These are phyloP conservation scores for Solenodon paradoxus DNA, from an alignment of 2,113 vertebrate genomes.

Conservation along the genomic window DNA sequence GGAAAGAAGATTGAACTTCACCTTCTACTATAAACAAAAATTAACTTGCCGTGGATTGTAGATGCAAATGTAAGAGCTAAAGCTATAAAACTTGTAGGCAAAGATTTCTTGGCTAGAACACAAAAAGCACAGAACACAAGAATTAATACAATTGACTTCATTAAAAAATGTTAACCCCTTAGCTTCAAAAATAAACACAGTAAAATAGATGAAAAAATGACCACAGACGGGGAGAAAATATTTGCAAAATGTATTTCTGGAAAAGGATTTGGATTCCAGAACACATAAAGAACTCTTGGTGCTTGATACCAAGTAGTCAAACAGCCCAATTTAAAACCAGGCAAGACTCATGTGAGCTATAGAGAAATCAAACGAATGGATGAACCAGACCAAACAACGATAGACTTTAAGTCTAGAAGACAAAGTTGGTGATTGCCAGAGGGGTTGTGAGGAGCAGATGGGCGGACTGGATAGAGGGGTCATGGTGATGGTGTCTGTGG, in stretches of 20 bases:
- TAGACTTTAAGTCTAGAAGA: too few relatives aligned
- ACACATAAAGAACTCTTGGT: background rate
- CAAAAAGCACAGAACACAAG: constrained; percentile 4
- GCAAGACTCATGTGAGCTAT: too few relatives aligned
- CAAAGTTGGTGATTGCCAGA: too few relatives aligned
- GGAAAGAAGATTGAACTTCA: constrained; percentile 8
- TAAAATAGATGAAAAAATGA: constrained; percentile 9
- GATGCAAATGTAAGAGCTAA: background rate
- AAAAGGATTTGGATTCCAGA: background rate
- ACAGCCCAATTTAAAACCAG: background rate
- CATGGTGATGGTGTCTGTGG: too few relatives aligned
- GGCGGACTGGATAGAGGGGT: too few relatives aligned
- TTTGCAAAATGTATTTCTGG: background rate
- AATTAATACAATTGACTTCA: constrained; percentile 15
- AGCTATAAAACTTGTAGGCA: background rate
- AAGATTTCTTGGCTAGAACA: constrained; percentile 24
- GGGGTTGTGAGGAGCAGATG: too few relatives aligned
- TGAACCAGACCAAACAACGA: too few relatives aligned
- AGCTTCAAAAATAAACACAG: background rate
- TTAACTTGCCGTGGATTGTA: constrained; percentile 20
- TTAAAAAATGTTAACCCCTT: background rate
- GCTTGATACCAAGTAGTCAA: background rate
- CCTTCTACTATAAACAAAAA: constrained; percentile 52
- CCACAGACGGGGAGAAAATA: background rate
- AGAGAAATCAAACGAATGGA: too few relatives aligned